Conservation (phyloP, 2,888 invertebrate genomes). For the Hartigia nigra region DNA sequence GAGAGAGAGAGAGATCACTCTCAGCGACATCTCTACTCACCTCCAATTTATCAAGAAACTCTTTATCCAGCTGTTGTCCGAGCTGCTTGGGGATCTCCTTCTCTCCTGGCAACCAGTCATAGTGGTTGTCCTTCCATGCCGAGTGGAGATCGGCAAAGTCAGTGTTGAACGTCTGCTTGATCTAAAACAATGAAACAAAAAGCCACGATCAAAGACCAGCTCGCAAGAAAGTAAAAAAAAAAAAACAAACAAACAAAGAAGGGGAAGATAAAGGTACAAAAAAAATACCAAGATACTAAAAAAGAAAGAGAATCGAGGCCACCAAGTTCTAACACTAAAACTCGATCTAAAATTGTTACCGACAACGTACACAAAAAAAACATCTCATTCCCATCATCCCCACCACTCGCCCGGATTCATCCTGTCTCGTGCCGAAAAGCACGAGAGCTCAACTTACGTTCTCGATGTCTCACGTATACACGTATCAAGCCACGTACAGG, state of each 20-base stretch:
- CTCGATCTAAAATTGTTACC: background rate
- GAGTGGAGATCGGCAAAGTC: slow-evolving; percentile 63
- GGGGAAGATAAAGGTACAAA: slow-evolving; percentile 12
- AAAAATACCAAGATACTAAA: slow-evolving; percentile 1
- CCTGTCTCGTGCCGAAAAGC: background rate
- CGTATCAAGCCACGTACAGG: background rate
- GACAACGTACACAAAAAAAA: background rate
- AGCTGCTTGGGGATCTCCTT: slow-evolving; percentile 68
- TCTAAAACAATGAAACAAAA: slow-evolving; percentile 63
- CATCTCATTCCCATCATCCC: slow-evolving; percentile 51
- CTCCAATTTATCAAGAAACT: slow-evolving; percentile 65
- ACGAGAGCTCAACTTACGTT: background rate
- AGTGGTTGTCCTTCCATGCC: slow-evolving; percentile 64
- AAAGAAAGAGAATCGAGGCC: background rate
- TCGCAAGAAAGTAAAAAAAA: background rate
- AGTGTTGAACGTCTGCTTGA: slow-evolving; percentile 64
- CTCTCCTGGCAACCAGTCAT: slow-evolving; percentile 68
- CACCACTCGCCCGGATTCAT: background rate
- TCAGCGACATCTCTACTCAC: slow-evolving; percentile 56
- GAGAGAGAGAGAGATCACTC: slow-evolving; percentile 7
- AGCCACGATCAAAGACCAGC: slow-evolving; percentile 3
- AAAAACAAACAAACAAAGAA: no score
- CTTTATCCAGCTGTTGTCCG: slow-evolving; percentile 61
- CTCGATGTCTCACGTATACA: background rate
- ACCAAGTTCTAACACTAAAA: slow-evolving; percentile 60